phyloP scores from a whole-genome alignment of 2,113 vertebrate species.

The Eublepharis macularius region DNA sequence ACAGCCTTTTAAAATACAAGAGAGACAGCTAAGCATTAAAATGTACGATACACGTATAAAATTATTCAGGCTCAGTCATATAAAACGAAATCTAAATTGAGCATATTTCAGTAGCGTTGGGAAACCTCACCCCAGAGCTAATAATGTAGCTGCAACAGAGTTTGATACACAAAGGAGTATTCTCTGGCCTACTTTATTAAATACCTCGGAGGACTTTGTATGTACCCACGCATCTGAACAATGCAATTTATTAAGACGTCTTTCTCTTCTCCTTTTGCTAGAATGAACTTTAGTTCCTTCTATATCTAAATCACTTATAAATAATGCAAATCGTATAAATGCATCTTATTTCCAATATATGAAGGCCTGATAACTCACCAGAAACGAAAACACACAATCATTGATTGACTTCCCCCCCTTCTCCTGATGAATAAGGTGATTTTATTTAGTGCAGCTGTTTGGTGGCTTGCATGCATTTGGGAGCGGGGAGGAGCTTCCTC shows the following conservation, averaged over 20 bases:
- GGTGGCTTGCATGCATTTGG: neutral
- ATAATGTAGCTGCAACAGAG: conserved; percentile 61
- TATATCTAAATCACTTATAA: conserved; percentile 36
- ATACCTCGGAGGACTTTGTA: conserved; percentile 58
- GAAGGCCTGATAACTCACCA: conserved; percentile 3
- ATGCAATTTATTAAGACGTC: conserved; percentile 58
- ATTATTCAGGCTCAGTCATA: conserved; percentile 60
- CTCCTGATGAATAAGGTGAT: neutral
- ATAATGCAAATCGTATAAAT: conserved; percentile 51
- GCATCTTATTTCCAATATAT: conserved; percentile 51
- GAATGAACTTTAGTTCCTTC: conserved; percentile 46
- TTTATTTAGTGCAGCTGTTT: neutral
- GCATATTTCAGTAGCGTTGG: conserved; percentile 63
- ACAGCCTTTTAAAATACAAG: conserved; percentile 59
- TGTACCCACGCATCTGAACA: conserved; percentile 59
- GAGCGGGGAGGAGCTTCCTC: neutral
- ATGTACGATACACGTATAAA: conserved; percentile 71
- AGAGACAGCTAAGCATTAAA: conserved; percentile 66
- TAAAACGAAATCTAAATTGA: conserved; percentile 69
- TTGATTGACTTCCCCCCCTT: conserved; percentile 26
- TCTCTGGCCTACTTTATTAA: conserved; percentile 66
- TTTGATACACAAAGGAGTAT: conserved; percentile 65
- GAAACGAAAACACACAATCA: conserved; percentile 22
- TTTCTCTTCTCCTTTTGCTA: conserved; percentile 41
- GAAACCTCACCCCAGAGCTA: conserved; percentile 64